Evolutionary conservation across 2,113 vertebrate genomes (phyloP), one percentile per base, ranked within the genome.

Genomic region (Onychostoma macrolepis): DNA sequence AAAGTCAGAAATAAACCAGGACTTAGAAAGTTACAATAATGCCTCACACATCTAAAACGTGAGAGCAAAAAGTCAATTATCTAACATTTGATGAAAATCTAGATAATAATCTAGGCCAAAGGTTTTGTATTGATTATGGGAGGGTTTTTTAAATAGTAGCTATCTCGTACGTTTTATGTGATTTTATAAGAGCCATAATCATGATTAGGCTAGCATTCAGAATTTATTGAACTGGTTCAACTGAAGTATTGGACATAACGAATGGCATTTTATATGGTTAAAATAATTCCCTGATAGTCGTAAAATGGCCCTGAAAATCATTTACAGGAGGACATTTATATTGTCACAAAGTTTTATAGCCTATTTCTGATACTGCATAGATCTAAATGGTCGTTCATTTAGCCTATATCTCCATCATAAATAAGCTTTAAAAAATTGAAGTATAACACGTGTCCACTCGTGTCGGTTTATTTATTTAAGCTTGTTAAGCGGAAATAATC

Each of bases 401-500:
- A 28, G 13, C 13, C 5, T 45, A 4, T 4, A 12, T 79, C 9
- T n/a, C 10, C 50, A 58, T 80, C 15, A 65, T 41, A 65, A 65
- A 43, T 43, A n/a, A 41, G 33, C 12, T n/a, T n/a, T 41, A 3
- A 33, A 58, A 21, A 77, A 10, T 53, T 11, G 53, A 53, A 41
- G 53, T 11, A 17, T 1, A 19, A 58, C 48, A 61, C 72, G 41
- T 48, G 41, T 12, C 28, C n/a, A 30, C n/a, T 61, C 6, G 4
- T 26, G 36, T 65, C 12, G 28, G 17, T 81, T 17, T 72, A 56
- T 86, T 90, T 87, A 83, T 58, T 87, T 92, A 76, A 82, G 28
- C 89, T 85, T 83, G 88, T 87, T 92, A 72, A 81, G 33, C 71
- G 79, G 71, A 63, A 71, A 45, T 74, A 30, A 83, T 63, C 71